These are phyloP conservation scores for Zygothrica quintamaculata DNA, from an alignment of 2,888 invertebrate genomes.

Conservation along the genomic window DNA sequence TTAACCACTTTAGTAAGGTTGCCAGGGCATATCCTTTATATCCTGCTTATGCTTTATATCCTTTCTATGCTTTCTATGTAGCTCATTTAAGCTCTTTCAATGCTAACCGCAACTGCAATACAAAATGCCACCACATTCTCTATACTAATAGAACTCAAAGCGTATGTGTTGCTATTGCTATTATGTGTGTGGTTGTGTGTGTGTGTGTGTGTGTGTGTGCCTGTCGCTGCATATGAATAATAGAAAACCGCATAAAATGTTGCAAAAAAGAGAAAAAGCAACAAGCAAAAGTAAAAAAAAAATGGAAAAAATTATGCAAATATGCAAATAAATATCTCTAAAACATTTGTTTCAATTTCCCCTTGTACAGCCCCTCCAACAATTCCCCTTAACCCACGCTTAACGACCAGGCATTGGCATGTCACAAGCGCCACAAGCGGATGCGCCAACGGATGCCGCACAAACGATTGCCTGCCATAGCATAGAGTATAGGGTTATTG, in stretches of 20 bases:
- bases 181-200: constrained; percentile 17
- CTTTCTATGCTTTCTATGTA: too few species aligned
- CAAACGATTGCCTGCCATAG: constrained; percentile 56
- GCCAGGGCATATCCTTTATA: too few species aligned
- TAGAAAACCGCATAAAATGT: constrained; percentile 50
- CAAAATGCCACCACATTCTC: too few species aligned
- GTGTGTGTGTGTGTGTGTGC: constrained; percentile 42
- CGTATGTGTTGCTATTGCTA: too few species aligned
- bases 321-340: constrained; percentile 77
- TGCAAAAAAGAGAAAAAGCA: too few species aligned
- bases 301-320: constrained; percentile 72
- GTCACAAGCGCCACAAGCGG: constrained; percentile 25
- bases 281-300: too few species aligned
- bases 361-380: background rate
- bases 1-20: too few species aligned
- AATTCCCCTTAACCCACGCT: background rate
- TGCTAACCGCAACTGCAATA: too few species aligned
- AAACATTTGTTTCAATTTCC: constrained; percentile 75
- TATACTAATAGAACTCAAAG: too few species aligned
- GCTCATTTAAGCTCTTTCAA: too few species aligned
- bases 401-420: background rate
- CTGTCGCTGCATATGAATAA: constrained; percentile 55
- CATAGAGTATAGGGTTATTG: background rate
- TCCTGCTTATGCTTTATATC: too few species aligned
- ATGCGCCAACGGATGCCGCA: constrained; percentile 56